Percentiles rank a stretch among this genome's conserved stretches.
Evolutionary conservation across 2,113 vertebrate genomes (phyloP).

Genomic region (Seriola dumerili): DNA sequence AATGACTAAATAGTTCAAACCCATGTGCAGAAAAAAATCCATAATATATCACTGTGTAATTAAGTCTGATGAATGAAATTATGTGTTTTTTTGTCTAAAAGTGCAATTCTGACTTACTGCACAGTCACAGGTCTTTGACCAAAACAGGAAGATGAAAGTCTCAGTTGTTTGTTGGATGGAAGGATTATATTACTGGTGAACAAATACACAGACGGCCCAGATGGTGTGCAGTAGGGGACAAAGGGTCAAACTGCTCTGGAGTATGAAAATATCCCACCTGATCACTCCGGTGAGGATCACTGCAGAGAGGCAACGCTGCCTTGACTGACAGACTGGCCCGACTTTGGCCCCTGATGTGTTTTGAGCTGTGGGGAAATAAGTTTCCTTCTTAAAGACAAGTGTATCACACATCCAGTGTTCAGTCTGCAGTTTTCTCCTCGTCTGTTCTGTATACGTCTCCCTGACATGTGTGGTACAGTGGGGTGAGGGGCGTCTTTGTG

Average conservation of each 20-base stretch:
- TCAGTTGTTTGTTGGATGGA: conserved; percentile 55
- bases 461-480: conserved; percentile 8
- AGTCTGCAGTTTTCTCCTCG: conserved; percentile 1
- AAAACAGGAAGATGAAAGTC: conserved; percentile 45
- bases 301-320: background rate
- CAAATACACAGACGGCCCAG: conserved; percentile 60
- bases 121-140: conserved; percentile 14
- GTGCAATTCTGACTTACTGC: background rate
- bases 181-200: conserved; percentile 63
- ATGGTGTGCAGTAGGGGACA: conserved; percentile 30
- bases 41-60: background rate
- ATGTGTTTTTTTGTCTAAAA: conserved; percentile 5
- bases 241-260: conserved; percentile 26
- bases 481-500: background rate
- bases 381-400: background rate
- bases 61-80: background rate
- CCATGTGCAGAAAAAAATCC: too few species aligned
- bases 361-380: background rate
- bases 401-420: conserved; percentile 8
- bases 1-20: background rate
- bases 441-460: conserved; percentile 29
- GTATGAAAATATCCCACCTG: conserved; percentile 31
- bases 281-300: conserved; percentile 32
- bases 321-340: conserved; percentile 17
- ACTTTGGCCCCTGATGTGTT: conserved; percentile 27